Percentiles rank a stretch among this genome's conserved stretches.
These are phyloP conservation scores for Phoxinus dragarum DNA, from an alignment of 2,797 vertebrate species.

Conservation along the genomic window DNA sequence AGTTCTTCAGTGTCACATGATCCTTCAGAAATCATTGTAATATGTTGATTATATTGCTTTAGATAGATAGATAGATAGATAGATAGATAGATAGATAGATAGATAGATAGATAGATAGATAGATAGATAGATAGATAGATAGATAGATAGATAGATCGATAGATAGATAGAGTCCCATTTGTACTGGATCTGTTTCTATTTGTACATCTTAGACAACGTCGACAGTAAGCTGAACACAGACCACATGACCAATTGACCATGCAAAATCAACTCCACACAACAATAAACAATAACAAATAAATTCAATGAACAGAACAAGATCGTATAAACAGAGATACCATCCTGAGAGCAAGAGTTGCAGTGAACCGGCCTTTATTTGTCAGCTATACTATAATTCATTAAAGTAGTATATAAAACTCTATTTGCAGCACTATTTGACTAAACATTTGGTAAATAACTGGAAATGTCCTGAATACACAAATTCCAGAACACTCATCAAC, in stretches of 20 bases:
- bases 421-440: not conserved
- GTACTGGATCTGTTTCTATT: not conserved
- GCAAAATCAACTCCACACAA: not conserved
- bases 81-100: no score
- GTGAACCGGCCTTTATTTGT: not conserved
- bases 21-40: no score
- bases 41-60: no score
- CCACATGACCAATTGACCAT: not conserved
- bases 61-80: no score
- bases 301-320: not conserved
- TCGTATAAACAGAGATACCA: not conserved
- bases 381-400: not conserved
- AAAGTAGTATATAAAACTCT: not conserved
- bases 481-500: slow-evolving; percentile 24
- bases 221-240: not conserved
- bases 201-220: not conserved
- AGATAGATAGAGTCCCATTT: not conserved
- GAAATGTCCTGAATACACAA: slow-evolving; percentile 21
- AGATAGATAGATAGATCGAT: no score
- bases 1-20: no score
- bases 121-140: no score
- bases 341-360: not conserved
- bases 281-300: not conserved
- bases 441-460: slow-evolving; percentile 30
- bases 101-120: no score